Percentiles rank a stretch among this genome's conserved stretches.
Evolutionary conservation across 1,140 invertebrate species (phyloP).

Genomic region (Lineus longissimus): DNA sequence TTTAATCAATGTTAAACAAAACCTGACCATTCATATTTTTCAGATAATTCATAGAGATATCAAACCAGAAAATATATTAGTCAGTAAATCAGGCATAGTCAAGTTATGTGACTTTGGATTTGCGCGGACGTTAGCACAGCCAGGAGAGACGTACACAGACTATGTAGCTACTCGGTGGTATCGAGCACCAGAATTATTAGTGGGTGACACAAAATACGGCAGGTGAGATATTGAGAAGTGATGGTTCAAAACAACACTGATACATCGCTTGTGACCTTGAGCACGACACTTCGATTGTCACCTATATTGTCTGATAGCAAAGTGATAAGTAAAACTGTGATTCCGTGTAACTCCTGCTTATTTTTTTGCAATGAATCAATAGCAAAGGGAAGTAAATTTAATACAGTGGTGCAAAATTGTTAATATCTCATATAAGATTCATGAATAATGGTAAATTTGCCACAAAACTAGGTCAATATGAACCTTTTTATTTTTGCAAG

Average conservation of each 20-base stretch:
- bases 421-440: no score
- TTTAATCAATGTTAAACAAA: no score
- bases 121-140: constrained; percentile 63
- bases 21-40: constrained; percentile 19
- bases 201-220: constrained; percentile 59
- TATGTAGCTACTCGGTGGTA: constrained; percentile 99
- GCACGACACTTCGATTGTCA: no score
- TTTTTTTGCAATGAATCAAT: no score
- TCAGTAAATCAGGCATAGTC: constrained; percentile 74
- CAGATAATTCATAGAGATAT: constrained; percentile 87
- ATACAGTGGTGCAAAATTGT: no score
- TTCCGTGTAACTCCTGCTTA: no score
- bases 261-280: constrained; percentile 2
- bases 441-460: no score
- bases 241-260: constrained; percentile 5
- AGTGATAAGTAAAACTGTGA: no score
- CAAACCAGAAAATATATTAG: constrained; percentile 87
- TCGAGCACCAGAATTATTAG: constrained; percentile 91
- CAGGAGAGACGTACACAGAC: constrained; percentile 97
- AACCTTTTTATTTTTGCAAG: no score
- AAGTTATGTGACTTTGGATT: constrained; percentile 89
- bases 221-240: constrained; percentile 34
- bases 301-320: no score
- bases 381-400: no score
- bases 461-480: no score